These are phyloP conservation scores for Pseudochaenichthys georgianus DNA, from an alignment of 2,797 vertebrate species.

Conservation along the genomic window DNA sequence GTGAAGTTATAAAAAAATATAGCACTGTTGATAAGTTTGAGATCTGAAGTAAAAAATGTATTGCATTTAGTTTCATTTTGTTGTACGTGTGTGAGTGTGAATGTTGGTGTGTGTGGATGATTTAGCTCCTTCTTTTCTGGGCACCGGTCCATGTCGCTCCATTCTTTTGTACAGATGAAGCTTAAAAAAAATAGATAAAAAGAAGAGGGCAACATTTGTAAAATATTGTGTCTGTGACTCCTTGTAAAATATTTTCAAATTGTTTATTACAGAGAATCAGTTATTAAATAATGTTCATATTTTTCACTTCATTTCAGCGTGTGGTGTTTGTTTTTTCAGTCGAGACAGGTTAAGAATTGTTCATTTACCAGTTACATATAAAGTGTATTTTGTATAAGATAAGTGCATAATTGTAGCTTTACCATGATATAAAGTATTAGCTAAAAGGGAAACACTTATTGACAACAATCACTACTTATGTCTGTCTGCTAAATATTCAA, in stretches of 20 bases:
- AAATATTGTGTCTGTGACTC: conserved; percentile 99
- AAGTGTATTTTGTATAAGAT: background rate
- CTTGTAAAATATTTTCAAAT: conserved; percentile 99
- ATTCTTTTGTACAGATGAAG: conserved; percentile 97
- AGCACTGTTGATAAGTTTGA: conserved; percentile 86
- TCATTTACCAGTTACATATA: background rate
- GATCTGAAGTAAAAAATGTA: conserved; percentile 84
- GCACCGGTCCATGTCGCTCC: conserved; percentile 86
- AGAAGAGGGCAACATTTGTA: conserved; percentile 97
- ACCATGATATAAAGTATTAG: background rate
- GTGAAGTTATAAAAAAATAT: conserved; percentile 85
- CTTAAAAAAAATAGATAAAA: conserved; percentile 83
- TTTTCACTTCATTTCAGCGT: conserved; percentile 96
- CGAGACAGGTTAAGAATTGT: background rate
- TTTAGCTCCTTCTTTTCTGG: conserved; percentile 84
- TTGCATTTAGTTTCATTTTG: conserved; percentile 66
- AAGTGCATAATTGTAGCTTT: background rate
- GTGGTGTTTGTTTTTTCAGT: conserved; percentile 64
- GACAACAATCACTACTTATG: background rate
- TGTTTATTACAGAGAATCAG: conserved; percentile 99
- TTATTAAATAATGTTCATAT: conserved; percentile 99
- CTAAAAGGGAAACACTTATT: background rate
- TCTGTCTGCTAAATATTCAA: no score
- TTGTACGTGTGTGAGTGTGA: conserved; percentile 72
- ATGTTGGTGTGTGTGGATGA: conserved; percentile 78